phyloP scores from a whole-genome alignment of 2,888 invertebrate genomes.

The Patella pellucida region DNA sequence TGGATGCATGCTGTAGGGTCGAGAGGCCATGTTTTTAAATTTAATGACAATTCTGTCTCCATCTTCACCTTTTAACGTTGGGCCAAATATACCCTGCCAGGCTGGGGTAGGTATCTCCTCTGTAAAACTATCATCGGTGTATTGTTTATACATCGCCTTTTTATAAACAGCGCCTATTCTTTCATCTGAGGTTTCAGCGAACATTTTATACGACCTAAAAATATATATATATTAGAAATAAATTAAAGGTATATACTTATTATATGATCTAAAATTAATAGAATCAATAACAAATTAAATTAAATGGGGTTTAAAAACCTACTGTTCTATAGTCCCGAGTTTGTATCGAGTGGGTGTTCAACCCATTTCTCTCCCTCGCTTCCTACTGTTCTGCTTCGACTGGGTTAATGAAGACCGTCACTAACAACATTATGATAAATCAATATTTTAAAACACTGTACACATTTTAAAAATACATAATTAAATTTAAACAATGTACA shows the following conservation, averaged over 20 bases:
- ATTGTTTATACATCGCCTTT: slow-evolving; percentile 45
- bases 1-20: slow-evolving; percentile 48
- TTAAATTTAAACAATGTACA: no score
- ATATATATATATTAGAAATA: not conserved
- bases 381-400: no score
- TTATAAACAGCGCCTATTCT: slow-evolving; percentile 44
- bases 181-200: slow-evolving; percentile 27
- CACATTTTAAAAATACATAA: no score
- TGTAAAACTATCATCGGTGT: slow-evolving; percentile 37
- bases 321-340: no score
- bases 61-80: slow-evolving; percentile 56
- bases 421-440: no score
- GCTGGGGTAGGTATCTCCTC: slow-evolving; percentile 34
- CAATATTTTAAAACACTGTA: no score
- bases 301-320: no score
- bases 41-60: slow-evolving; percentile 48
- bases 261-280: not conserved
- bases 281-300: no score
- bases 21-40: slow-evolving; percentile 46
- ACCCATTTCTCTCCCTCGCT: no score
- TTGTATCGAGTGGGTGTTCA: no score
- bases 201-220: slow-evolving; percentile 38
- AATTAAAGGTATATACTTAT: not conserved
- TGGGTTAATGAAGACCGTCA: no score
- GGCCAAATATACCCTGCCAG: slow-evolving; percentile 49